Evolutionary conservation across 2,888 invertebrate species (phyloP).

Genomic region (Chaetogeoica ovagalla): DNA sequence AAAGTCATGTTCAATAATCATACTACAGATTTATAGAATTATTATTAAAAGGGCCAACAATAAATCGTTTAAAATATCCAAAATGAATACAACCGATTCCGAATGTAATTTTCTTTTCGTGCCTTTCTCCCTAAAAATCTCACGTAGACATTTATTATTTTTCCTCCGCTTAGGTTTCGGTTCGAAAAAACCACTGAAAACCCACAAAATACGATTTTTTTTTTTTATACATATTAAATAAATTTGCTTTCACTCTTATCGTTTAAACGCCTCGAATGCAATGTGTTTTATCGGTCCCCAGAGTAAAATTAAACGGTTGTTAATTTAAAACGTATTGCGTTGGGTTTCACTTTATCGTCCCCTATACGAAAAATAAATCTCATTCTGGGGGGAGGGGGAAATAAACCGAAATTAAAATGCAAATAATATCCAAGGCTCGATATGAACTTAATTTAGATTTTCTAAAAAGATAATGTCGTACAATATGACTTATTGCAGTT

Average conservation of each 20-base stretch:
- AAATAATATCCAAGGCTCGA: conserved; percentile 18
- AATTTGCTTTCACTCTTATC: conserved; percentile 36
- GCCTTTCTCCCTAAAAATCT: neutral
- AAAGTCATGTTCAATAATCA: neutral
- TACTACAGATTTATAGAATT: neutral
- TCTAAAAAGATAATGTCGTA: conserved; percentile 1
- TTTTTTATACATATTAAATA: neutral
- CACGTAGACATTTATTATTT: neutral
- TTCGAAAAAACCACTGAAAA: conserved; percentile 19
- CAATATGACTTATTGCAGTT: neutral
- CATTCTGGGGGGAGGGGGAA: neutral
- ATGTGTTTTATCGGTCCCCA: conserved; percentile 46
- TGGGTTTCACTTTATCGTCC: conserved; percentile 15
- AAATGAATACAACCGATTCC: conserved; percentile 6
- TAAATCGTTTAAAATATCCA: neutral
- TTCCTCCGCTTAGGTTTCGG: conserved; percentile 14
- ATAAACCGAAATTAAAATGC: conserved; percentile 37
- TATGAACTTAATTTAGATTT: conserved; percentile 28
- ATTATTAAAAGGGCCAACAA: neutral
- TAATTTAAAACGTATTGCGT: conserved; percentile 51
- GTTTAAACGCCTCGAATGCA: conserved; percentile 31
- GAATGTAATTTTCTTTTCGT: conserved; percentile 11
- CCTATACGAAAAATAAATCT: conserved; percentile 12
- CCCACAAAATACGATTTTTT: conserved; percentile 3
- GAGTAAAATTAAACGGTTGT: conserved; percentile 46